Evolutionary conservation across 1,140 invertebrate species (phyloP), one percentile per base, ranked within the genome.

Genomic region (Ephestia elutella): DNA sequence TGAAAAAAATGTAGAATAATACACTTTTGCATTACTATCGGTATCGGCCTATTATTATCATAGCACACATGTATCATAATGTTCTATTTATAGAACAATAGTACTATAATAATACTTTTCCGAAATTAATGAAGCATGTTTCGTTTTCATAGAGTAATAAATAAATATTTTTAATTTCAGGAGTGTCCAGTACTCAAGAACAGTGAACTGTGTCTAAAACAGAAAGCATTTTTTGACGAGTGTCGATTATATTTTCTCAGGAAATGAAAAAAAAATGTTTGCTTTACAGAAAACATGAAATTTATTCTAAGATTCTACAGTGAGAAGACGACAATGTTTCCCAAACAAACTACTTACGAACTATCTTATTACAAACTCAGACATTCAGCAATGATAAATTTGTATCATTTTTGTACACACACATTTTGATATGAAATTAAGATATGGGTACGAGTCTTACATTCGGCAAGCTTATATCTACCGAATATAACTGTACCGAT

Each of bases 221-320:
- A 69, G 53, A 75, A 73, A 56, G 57, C 75, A 50, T 84, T 80
- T 55, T 75, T 71, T 19, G 70, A 73, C 5, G 70, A 74, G 55
- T 83, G 78, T 49, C 59, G 62, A 65, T 65, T 77, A 25, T 84
- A 62, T 63, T 82, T 63, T 56, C 49, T 63, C 1, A 68, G 60
- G 60, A 67, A 65, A 49, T 55, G 58, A 63, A 61, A 58, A 62
- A 57, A 54, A 59, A 62, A 60, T 59, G 28, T 32, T 11, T 44
- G 28, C 60, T 49, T 68, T 75, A 63, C 69, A 60, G 18, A 51
- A 71, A 72, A 71, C 63, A 72, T 71, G 54, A 55, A 64, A 66
- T 82, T 82, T 82, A 84, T 76, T 84, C 67, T 75, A 70, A 74
- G 68, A 70, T 48, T 17, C 62, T 61, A 73, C 54, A 68, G 73